Conservation (phyloP, 1,140 invertebrate genomes). For the Frieseomelitta varia region DNA sequence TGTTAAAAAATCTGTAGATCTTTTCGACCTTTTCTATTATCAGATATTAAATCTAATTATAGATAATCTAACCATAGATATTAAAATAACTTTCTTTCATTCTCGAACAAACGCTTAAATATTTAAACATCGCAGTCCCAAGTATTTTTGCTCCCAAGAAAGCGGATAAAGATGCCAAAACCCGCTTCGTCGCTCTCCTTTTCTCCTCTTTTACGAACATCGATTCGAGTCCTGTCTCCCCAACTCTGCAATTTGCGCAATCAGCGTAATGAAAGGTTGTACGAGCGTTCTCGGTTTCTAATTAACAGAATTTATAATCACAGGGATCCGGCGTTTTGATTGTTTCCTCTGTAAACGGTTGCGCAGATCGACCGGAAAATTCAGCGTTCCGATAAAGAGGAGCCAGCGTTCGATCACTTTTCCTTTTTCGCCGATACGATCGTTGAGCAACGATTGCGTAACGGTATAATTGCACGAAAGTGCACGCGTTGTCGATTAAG, state of each 20-base stretch:
- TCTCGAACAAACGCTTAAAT: no score
- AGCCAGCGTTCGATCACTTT: background rate
- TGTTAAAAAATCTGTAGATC: no score
- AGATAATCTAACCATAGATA: no score
- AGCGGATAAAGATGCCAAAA: no score
- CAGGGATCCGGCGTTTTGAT: background rate
- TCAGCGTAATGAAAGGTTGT: background rate
- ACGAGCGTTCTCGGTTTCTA: background rate
- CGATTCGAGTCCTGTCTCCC: background rate
- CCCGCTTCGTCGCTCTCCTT: background rate
- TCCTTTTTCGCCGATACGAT: slow-evolving; percentile 22
- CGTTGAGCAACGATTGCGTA: slow-evolving; percentile 16
- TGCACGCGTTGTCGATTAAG: slow-evolving; percentile 27
- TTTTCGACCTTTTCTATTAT: no score
- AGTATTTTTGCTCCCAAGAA: no score
- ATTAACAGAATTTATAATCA: background rate
- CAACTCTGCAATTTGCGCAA: background rate
- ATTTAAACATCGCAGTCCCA: no score
- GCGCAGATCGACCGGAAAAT: background rate
- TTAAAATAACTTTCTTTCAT: no score
- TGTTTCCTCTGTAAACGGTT: background rate
- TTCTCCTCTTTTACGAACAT: no score
- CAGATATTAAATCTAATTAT: no score
- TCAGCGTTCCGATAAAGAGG: background rate
- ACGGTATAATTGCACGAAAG: slow-evolving; percentile 42